Base-by-base conservation (phyloP, 2,888 invertebrate genomes). In the Elegia similella region DNA sequence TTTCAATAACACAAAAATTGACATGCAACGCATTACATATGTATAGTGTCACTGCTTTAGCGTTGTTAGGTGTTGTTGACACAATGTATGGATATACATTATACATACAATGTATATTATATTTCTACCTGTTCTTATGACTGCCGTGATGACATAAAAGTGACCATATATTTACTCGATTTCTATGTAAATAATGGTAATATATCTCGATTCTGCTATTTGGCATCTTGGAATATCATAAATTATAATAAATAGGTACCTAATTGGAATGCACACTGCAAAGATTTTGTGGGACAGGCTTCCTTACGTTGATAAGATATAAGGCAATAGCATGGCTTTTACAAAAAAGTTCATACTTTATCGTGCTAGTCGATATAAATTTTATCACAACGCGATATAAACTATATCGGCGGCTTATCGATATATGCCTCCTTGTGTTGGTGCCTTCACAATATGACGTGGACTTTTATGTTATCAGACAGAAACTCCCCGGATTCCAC, bases 61-160 rank as follows among this genome's bases (percentile, higher is more conserved):
- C 55, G 56, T 62, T 68, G 59, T 55, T 66, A 63, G 63, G 57
- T 64, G 62, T 68, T 66, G 56, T 69, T 68, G 65, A 66, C 62
- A 68, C 63, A 58, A 59, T 32, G 15, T 54, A 43, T 15, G 2
- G 15, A 43, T 53, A 53, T 42, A 15, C 32, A 32, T 32, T 34
- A 44, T 16, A 46, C 15, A 44, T 44, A 12, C 32, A 32, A 34
- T 55, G 34, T 55, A 55, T 44, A 44, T 43, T 42, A 44, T 44
- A 55, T 55, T 16, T 46, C 54, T 55, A 55, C 43, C 43, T 43
- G 30, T 55, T 55, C 54, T 55, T 55, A 55, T 55, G 54, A 48
- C 29, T 50, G 44, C 32, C 55, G 38, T 52, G 16, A 34, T 50
- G 23, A 55, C 55, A 44, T 55, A 44, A 42, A 52, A 46, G 44